Evolutionary conservation across 1,140 invertebrate species (phyloP), one percentile per base, ranked within the genome.

Genomic region (Drosophila triauraria): DNA sequence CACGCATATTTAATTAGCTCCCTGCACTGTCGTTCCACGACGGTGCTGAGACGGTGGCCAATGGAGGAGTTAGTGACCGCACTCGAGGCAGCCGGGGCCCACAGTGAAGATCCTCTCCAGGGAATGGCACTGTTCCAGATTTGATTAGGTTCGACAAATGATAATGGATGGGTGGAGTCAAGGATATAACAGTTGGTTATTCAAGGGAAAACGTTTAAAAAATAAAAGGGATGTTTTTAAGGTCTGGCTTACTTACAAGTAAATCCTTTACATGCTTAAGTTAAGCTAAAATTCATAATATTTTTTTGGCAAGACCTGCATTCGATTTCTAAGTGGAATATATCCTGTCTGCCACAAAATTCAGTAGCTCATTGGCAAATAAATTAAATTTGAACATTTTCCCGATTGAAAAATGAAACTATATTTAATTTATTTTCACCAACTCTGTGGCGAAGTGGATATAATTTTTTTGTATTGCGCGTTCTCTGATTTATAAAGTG

Each of bases 1-100:
- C 57, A 86, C 78, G 80, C 80, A 83, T 83, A 79, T 79, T 83
- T 83, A 83, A 83, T 83, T 79, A 86, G 64, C 82, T 71, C 48
- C 65, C 56, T 70, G 75, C 75, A 68, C 74, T 69, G 75, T 43
- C 74, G 74, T 77, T 63, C 43, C 57, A 20, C 40, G 20, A n/a
- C 40, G 20, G 48, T 8, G 43, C 15, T 32, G 43, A 32, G 38
- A 17, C n/a, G 56, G 10, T 56, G 63, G 38, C 40, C 13, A 42
- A 42, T 42, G 40, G 32, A 25, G 30, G 25, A 59, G 74, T 59
- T 59, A 69, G 48, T 61, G 75, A 78, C 75, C 75, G 63, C 75
- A 61, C 75, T 68, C 57, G 46, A 38, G 50, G 54, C 27, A 42
- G 38, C 48, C 35, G 54, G 54, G 40, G 54, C 42, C 42, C 57